Evolutionary conservation across 92 coral and sea anemone species (phyloP), one percentile per base, ranked within the genome.

Genomic region (Isaurus tuberculatus): DNA sequence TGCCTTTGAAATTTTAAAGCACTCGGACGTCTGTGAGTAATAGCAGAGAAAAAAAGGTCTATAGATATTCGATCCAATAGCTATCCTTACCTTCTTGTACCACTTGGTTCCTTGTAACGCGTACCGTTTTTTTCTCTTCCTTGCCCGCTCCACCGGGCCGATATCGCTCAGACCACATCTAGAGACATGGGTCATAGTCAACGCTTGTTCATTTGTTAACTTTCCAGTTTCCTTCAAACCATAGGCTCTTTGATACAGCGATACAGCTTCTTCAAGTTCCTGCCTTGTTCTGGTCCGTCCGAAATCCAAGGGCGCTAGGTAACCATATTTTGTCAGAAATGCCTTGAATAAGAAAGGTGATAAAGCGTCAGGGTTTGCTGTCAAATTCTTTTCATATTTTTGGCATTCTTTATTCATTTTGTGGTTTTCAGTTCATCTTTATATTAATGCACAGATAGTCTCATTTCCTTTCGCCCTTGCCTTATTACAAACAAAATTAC

Each of bases 91-190:
- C 72, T 43, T 64, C 17, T 90, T 90, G 36, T 70, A 33, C 93
- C 93, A 90, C 30, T 60, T 48, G 34, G 84, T 87, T 14, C 93
- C 93, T 17, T 90, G 93, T 1, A 83, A 75, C 25, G 86, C 88
- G 31, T 90, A 90, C 79, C 93, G 69, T 55, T 65, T 87, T 46
- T 53, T 46, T 33, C 82, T 70, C 77, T 72, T 90, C 22, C 92
- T 72, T 10, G 84, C 79, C 22, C 85, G 70, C 55, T 79, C 86
- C 6, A 82, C 75, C 34, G 91, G 81, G 2, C 87, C 88, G 43
- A 90, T 74, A 84, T 90, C 93, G 14, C 83, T 86, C 64, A 91
- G 61, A 2, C 93, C 86, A 63, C 93, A 90, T 8, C 93, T 68
- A 9, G 91, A 84, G 49, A 63, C 79, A 9, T 69, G 29, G 23